A percentile compares a stretch with the other conserved stretches of the same genome.
phyloP scores from a whole-genome alignment of 1,140 invertebrate species.

The Tetranychus urticae region DNA sequence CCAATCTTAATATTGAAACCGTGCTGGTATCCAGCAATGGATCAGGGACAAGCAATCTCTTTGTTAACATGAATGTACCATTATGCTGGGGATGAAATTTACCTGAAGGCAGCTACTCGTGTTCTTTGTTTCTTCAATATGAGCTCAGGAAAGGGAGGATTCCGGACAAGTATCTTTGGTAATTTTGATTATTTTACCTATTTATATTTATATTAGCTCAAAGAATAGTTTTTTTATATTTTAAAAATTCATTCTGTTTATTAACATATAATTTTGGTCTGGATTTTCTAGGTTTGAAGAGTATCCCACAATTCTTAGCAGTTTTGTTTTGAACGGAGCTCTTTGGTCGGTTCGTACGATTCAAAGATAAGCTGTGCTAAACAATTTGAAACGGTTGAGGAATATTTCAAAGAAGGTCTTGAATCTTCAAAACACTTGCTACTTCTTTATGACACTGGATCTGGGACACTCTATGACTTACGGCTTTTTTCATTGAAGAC shows the following conservation, averaged over 20 bases:
- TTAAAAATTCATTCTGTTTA: too few relatives aligned
- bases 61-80: conserved; percentile 67
- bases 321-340: conserved; percentile 92
- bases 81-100: conserved; percentile 43
- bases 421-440: conserved; percentile 65
- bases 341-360: conserved; percentile 84
- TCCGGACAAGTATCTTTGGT: conserved; percentile 56
- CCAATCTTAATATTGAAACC: conserved; percentile 43
- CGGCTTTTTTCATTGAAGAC: conserved; percentile 59
- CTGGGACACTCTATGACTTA: conserved; percentile 87
- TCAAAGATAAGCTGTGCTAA: conserved; percentile 36
- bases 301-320: conserved; percentile 80
- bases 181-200: not conserved
- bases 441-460: conserved; percentile 78
- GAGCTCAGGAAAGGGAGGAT: conserved; percentile 38
- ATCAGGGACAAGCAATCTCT: conserved; percentile 86
- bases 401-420: conserved; percentile 64
- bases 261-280: too few relatives aligned
- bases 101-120: conserved; percentile 50
- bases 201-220: too few relatives aligned
- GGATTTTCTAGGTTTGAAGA: conserved; percentile 50
- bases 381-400: conserved; percentile 33
- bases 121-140: conserved; percentile 58
- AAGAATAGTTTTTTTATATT: too few relatives aligned
- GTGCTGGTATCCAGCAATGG: conserved; percentile 93